Evolutionary conservation across 2,797 vertebrate species (phyloP), one percentile per base, ranked within the genome.

Genomic region (Acridotheres tristis): DNA sequence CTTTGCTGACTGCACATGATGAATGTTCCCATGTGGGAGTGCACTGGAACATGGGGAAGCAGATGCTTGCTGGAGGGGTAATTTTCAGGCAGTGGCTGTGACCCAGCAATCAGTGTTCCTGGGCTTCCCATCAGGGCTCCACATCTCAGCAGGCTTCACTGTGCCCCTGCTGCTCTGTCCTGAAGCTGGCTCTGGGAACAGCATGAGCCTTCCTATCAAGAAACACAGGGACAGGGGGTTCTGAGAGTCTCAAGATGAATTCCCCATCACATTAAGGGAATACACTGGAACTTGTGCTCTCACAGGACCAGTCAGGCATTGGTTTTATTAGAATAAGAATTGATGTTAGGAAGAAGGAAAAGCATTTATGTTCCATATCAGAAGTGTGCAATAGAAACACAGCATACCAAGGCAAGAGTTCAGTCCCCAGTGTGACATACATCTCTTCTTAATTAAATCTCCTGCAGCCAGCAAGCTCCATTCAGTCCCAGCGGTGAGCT

Each of bases 391-490:
- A 50, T 38, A 77, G 68, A 67, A 95, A 21, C 85, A 40, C 92
- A 93, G 82, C 90, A 63, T 48, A 87, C 45, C 84, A 76, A 90
- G 59, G 67, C 71, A 87, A 93, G 68, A 94, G 45, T 42, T 42
- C 19, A 16, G 32, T 93, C 95, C 81, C 81, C 75, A 63, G 89
- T 63, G 91, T 32, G 77, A 68, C 79, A 83, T 85, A 51, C 5
- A 29, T 93, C 72, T 91, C 72, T n/a, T 67, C 85, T 68, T 96
- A 94, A 96, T 96, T 96, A 94, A 94, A 94, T 88, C 73, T 95
- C 85, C 72, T 86, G 89, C 91, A 94, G 79, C 76, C 85, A 86
- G 29, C 45, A 69, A 94, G 78, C 81, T 73, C 77, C 66, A 34
- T 73, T 54, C 54, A 83, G 59, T 66, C 55, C 45, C 81, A 71